A percentile compares a stretch with the other conserved stretches of the same genome.
These are phyloP conservation scores for Pseudococcus longispinus DNA, from an alignment of 2,888 invertebrate species.

Conservation along the genomic window DNA sequence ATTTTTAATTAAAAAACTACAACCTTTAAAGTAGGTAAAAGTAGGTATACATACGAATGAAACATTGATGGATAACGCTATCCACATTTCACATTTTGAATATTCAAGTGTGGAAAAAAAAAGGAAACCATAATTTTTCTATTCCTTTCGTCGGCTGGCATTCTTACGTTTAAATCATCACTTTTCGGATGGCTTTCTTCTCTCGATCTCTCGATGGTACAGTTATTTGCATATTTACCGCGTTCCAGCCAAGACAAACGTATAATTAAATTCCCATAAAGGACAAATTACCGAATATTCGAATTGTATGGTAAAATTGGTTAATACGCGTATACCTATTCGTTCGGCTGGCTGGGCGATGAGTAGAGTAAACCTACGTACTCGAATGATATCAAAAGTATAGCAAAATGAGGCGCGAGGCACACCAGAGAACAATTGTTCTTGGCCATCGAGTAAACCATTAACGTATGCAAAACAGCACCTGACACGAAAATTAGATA, in stretches of 20 bases:
- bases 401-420: neutral
- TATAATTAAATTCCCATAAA: constrained; percentile 22
- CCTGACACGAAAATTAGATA: neutral
- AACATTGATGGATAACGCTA: too few species aligned
- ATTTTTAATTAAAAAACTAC: neutral
- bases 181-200: neutral
- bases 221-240: constrained; percentile 9
- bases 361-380: neutral
- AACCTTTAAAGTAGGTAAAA: neutral
- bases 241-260: neutral
- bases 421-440: neutral
- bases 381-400: neutral
- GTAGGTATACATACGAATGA: too few species aligned
- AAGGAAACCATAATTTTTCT: neutral
- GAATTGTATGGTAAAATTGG: constrained; percentile 1
- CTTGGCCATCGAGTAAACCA: neutral
- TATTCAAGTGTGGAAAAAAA: neutral
- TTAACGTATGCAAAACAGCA: constrained; percentile 25
- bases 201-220: neutral
- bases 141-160: neutral
- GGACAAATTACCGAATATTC: constrained; percentile 3
- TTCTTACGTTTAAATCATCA: neutral
- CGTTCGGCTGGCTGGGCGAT: neutral
- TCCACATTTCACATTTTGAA: neutral
- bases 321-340: neutral